Evolutionary conservation across 2,888 invertebrate genomes (phyloP).

Genomic region (Drosophila meridiana): DNA sequence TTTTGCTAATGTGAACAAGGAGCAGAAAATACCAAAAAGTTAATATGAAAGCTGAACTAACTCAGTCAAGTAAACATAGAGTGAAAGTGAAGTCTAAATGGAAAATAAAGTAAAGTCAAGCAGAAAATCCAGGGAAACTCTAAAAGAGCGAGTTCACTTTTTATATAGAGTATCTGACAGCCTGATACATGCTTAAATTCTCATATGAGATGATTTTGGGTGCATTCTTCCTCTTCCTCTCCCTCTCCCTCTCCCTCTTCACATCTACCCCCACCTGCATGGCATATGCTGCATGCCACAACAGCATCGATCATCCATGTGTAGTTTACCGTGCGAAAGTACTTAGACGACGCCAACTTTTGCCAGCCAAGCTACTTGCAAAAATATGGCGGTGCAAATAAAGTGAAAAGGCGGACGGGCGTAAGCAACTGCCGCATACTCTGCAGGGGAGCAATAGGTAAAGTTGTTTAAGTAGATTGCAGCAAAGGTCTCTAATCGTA

Average conservation of each 20-base stretch:
- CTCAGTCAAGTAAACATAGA: not conserved
- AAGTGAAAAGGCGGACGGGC: not conserved
- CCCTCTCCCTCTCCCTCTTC: not conserved
- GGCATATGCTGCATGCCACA: slow-evolving; percentile 19
- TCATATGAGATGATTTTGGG: not conserved
- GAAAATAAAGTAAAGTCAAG: not conserved
- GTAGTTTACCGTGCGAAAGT: slow-evolving; percentile 13
- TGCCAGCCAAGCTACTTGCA: slow-evolving; percentile 19
- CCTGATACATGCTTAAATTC: not conserved
- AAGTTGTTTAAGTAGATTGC: not conserved
- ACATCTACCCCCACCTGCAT: not conserved
- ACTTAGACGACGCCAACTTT: slow-evolving; percentile 18
- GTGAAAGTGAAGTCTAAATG: not conserved
- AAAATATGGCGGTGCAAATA: not conserved
- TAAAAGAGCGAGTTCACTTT: not conserved
- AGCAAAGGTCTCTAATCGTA: not conserved
- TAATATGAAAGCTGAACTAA: not conserved
- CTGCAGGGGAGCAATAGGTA: not conserved
- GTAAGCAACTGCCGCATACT: not conserved
- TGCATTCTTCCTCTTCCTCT: not conserved
- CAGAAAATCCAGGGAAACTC: not conserved
- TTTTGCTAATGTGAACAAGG: not conserved
- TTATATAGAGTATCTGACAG: not conserved
- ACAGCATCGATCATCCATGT: slow-evolving; percentile 24
- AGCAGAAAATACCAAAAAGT: not conserved